Percentiles rank a stretch among this genome's conserved stretches.
These are phyloP conservation scores for Amphiprion ocellaris DNA, from an alignment of 2,113 vertebrate species.

Conservation along the genomic window DNA sequence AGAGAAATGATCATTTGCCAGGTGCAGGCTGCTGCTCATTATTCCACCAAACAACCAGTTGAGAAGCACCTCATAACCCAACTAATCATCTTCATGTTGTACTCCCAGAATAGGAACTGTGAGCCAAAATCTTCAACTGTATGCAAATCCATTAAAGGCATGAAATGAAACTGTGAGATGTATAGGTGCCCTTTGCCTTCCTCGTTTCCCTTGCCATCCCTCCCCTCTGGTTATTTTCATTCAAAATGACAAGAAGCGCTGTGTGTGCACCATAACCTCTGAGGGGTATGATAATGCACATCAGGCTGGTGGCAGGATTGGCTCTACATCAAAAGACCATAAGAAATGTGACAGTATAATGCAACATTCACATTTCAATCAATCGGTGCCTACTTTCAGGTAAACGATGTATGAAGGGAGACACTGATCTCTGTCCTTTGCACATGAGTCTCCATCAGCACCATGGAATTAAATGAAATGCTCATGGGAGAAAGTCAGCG, in stretches of 20 bases:
- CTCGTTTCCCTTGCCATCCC: conserved; percentile 18
- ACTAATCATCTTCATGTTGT: not conserved
- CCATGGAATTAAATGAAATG: conserved; percentile 15
- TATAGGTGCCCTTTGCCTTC: not conserved
- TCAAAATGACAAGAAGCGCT: conserved; percentile 21
- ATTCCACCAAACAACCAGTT: too few relatives aligned
- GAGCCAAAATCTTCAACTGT: not conserved
- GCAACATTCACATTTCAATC: conserved; percentile 35
- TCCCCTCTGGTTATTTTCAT: conserved; percentile 26
- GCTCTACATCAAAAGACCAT: conserved; percentile 46
- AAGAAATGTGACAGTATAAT: conserved; percentile 32
- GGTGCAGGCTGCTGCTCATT: not conserved
- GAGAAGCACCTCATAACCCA: not conserved
- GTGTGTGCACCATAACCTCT: conserved; percentile 7
- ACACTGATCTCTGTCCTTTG: conserved; percentile 9
- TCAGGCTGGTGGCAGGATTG: conserved; percentile 27
- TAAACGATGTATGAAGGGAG: conserved; percentile 9
- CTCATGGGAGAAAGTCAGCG: not conserved
- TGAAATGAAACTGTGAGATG: conserved; percentile 8
- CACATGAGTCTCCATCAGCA: conserved; percentile 25
- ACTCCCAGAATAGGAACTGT: not conserved
- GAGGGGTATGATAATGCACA: conserved; percentile 21
- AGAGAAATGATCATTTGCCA: not conserved
- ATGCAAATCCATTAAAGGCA: not conserved
- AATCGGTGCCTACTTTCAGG: conserved; percentile 35